phyloP scores from a whole-genome alignment of 2,113 vertebrate genomes.

The Desmodus rotundus region DNA sequence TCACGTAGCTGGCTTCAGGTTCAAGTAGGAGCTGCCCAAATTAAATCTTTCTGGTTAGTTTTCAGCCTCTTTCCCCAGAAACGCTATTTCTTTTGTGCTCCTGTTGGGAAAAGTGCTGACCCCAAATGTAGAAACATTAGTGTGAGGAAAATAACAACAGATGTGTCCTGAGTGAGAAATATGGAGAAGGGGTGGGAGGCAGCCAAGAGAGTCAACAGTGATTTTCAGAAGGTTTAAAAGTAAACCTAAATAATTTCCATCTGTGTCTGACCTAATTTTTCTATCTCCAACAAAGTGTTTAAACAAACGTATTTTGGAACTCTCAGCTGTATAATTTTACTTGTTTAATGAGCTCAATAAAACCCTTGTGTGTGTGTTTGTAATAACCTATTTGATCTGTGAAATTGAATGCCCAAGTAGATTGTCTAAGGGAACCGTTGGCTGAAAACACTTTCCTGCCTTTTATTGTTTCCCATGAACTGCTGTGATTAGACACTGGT shows the following conservation, averaged over 20 bases:
- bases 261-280: slow-evolving; percentile 65
- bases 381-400: slow-evolving; percentile 74
- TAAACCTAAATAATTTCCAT: neutral
- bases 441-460: slow-evolving; percentile 53
- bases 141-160: slow-evolving; percentile 32
- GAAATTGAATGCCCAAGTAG: slow-evolving; percentile 62
- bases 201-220: neutral
- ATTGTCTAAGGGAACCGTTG: slow-evolving; percentile 15
- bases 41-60: slow-evolving; percentile 9
- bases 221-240: slow-evolving; percentile 39
- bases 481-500: slow-evolving; percentile 22
- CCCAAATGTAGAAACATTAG: slow-evolving; percentile 14
- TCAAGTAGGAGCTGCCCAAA: neutral
- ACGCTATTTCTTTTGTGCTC: neutral
- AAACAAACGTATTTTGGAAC: slow-evolving; percentile 68
- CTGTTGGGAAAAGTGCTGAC: neutral
- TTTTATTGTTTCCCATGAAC: slow-evolving; percentile 62
- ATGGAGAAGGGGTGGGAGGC: neutral
- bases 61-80: neutral
- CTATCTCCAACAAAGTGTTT: slow-evolving; percentile 53
- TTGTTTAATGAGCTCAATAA: slow-evolving; percentile 61
- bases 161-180: slow-evolving; percentile 9
- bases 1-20: neutral
- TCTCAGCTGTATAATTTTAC: slow-evolving; percentile 59
- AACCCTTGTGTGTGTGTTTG: slow-evolving; percentile 39